Percentiles rank a stretch among this genome's conserved stretches.
Conservation (phyloP, 2,113 vertebrate species). For the Xenus cinereus region DNA sequence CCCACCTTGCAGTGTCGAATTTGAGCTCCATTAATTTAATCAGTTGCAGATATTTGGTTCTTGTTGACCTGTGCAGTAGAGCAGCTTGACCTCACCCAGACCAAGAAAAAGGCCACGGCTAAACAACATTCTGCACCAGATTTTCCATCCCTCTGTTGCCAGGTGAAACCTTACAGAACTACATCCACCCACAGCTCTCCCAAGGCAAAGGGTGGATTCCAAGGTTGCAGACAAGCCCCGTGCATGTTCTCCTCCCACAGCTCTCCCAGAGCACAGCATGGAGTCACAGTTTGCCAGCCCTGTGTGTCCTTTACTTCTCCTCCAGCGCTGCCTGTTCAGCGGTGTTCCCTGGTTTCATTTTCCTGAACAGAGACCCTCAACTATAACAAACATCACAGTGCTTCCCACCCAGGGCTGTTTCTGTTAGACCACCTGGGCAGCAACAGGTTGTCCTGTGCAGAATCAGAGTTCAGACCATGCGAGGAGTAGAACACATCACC, state of each 20-base stretch:
- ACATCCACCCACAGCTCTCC: neutral
- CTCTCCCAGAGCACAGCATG: neutral
- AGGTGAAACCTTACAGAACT: neutral
- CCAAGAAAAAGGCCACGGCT: neutral
- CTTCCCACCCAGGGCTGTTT: neutral
- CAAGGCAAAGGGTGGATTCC: neutral
- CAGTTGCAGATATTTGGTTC: constrained; percentile 73
- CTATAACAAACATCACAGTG: neutral
- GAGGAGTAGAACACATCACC: neutral
- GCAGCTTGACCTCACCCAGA: neutral
- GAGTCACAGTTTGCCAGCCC: neutral
- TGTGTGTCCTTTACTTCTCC: neutral
- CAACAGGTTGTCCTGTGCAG: neutral
- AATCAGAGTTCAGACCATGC: neutral
- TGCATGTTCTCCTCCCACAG: neutral
- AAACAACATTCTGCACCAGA: neutral
- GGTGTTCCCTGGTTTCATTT: neutral
- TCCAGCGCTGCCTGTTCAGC: neutral
- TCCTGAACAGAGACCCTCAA: neutral
- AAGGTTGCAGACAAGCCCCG: neutral
- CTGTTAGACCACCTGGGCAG: neutral
- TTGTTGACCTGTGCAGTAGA: constrained; percentile 64
- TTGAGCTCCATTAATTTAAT: constrained; percentile 72
- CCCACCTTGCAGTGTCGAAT: constrained; percentile 73
- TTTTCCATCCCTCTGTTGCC: neutral